Evolutionary conservation across 2,888 invertebrate genomes (phyloP).

Genomic region (Lepidonotus clava): DNA sequence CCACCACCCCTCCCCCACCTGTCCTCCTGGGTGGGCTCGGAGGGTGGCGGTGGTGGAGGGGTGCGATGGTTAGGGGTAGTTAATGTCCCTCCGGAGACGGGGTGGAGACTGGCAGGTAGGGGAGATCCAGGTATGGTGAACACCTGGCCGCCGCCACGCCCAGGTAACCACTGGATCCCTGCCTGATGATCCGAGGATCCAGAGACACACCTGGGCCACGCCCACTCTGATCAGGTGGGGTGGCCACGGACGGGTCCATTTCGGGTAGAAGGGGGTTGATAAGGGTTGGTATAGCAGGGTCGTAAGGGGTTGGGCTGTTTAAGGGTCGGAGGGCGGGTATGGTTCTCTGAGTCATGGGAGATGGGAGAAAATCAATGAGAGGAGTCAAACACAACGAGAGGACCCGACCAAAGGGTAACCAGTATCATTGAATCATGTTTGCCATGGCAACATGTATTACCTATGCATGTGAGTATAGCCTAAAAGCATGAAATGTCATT

Average conservation of each 20-base stretch:
- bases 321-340: too few relatives aligned
- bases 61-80: too few relatives aligned
- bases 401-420: too few relatives aligned
- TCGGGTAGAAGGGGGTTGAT: neutral
- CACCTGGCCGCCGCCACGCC: neutral
- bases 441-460: too few relatives aligned
- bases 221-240: neutral
- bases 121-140: neutral
- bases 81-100: too few relatives aligned
- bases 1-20: neutral
- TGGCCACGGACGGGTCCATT: too few relatives aligned
- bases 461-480: too few relatives aligned
- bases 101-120: neutral
- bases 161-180: neutral
- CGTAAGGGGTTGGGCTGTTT: too few relatives aligned
- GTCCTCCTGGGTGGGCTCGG: neutral
- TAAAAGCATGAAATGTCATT: too few relatives aligned
- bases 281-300: neutral
- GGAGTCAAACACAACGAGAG: constrained; percentile 7
- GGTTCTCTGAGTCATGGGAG: neutral
- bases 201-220: constrained; percentile 22
- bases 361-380: constrained; percentile 36
- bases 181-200: neutral
- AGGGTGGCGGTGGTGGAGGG: neutral
- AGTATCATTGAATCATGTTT: too few relatives aligned